These are phyloP conservation scores for Xestia xanthographa DNA, from an alignment of 2,888 invertebrate species.

Conservation along the genomic window DNA sequence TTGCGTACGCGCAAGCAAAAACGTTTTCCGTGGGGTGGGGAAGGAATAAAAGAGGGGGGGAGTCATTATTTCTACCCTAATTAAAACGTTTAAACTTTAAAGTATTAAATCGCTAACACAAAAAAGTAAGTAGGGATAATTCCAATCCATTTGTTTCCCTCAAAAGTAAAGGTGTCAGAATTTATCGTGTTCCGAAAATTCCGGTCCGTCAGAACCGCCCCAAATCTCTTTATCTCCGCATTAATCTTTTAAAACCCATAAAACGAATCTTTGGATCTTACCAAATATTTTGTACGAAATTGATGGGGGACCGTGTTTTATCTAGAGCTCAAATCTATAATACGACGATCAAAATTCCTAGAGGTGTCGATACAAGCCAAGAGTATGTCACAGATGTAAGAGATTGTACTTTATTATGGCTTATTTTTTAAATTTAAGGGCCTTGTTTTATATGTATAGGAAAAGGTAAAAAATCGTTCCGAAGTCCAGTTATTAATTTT, in stretches of 20 bases:
- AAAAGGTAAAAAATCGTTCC: slow-evolving; percentile 53
- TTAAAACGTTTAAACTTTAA: slow-evolving; percentile 63
- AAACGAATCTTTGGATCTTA: slow-evolving; percentile 88
- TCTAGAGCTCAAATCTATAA: slow-evolving; percentile 83
- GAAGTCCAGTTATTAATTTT: slow-evolving; percentile 61
- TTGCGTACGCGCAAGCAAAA: slow-evolving; percentile 77
- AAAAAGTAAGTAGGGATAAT: slow-evolving; percentile 57
- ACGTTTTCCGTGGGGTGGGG: slow-evolving; percentile 67
- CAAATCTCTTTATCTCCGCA: slow-evolving; percentile 87
- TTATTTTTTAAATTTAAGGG: slow-evolving; percentile 68
- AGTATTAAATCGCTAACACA: slow-evolving; percentile 41
- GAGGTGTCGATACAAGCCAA: slow-evolving; percentile 88
- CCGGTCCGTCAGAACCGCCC: slow-evolving; percentile 79
- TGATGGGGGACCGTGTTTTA: slow-evolving; percentile 87
- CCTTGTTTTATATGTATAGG: slow-evolving; percentile 34
- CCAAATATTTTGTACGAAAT: slow-evolving; percentile 89
- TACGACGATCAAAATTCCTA: slow-evolving; percentile 88
- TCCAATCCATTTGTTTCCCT: slow-evolving; percentile 62
- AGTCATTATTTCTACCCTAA: slow-evolving; percentile 64
- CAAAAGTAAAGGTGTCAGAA: slow-evolving; percentile 81
- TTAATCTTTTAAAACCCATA: slow-evolving; percentile 88
- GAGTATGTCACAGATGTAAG: slow-evolving; percentile 80
- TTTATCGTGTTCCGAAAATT: slow-evolving; percentile 84
- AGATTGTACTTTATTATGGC: slow-evolving; percentile 74
- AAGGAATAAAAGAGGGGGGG: slow-evolving; percentile 65